phyloP scores from a whole-genome alignment of 2,113 vertebrate genomes.

The Microcebus jonahi region DNA sequence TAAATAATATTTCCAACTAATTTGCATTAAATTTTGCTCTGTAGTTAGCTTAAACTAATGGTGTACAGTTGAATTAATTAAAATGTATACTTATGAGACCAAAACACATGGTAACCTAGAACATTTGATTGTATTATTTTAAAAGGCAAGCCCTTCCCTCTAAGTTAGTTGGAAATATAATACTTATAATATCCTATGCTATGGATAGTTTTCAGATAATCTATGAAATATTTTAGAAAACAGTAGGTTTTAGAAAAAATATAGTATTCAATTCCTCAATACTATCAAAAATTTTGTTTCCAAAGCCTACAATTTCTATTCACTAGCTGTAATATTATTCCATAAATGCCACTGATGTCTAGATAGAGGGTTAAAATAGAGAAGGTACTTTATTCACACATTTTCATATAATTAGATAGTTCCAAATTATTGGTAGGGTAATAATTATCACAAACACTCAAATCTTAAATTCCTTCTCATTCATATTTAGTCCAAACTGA shows the following conservation, averaged over 20 bases:
- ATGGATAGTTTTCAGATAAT: neutral
- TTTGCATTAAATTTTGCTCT: neutral
- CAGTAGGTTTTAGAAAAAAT: neutral
- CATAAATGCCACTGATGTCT: neutral
- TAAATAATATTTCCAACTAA: constrained; percentile 10
- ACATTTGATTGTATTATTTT: neutral
- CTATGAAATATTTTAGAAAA: neutral
- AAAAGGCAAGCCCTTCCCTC: neutral
- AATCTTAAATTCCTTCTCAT: neutral
- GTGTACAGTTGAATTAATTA: neutral
- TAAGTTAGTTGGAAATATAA: neutral
- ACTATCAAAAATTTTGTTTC: neutral
- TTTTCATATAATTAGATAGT: neutral
- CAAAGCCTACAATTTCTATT: neutral
- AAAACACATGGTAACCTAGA: neutral
- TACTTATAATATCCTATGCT: neutral
- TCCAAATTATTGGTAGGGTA: neutral
- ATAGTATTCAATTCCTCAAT: neutral
- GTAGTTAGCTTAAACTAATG: neutral
- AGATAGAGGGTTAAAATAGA: neutral
- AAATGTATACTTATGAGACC: neutral
- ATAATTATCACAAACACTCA: neutral
- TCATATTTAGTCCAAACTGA: neutral
- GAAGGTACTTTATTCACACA: neutral
- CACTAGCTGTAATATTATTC: neutral